Percentiles rank a stretch among this genome's conserved stretches.
Conservation (phyloP, 2,888 invertebrate species). For the Lottia gigantea region DNA sequence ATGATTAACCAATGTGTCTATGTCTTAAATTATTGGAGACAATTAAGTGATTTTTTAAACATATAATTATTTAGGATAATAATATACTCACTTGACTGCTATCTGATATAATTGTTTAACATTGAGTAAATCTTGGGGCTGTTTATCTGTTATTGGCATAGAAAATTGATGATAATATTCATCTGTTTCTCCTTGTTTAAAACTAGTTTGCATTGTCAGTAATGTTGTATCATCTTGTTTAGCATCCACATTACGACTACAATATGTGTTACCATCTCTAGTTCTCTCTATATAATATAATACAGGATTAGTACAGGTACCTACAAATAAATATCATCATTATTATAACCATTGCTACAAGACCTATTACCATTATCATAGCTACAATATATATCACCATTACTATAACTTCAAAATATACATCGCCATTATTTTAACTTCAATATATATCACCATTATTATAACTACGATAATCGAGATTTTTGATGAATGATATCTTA, state of each 20-base stretch:
- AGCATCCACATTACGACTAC: slow-evolving; percentile 67
- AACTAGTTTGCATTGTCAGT: slow-evolving; percentile 66
- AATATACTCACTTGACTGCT: slow-evolving; percentile 33
- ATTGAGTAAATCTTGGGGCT: slow-evolving; percentile 60
- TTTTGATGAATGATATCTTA: too few relatives aligned
- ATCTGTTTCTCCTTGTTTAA: slow-evolving; percentile 57
- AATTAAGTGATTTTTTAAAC: too few relatives aligned
- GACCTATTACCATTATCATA: too few relatives aligned
- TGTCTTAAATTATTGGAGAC: too few relatives aligned
- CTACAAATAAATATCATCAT: slow-evolving; percentile 30
- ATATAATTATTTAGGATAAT: not conserved
- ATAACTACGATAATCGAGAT: too few relatives aligned
- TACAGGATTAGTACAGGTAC: slow-evolving; percentile 60
- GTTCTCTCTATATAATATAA: slow-evolving; percentile 68
- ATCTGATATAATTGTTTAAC: slow-evolving; percentile 41
- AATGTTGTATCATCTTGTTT: slow-evolving; percentile 67
- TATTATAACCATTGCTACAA: too few relatives aligned
- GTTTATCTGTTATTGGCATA: slow-evolving; percentile 66
- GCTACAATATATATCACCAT: too few relatives aligned
- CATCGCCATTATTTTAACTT: too few relatives aligned
- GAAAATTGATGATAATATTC: slow-evolving; percentile 61
- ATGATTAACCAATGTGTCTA: too few relatives aligned
- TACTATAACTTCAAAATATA: too few relatives aligned
- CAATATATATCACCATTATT: too few relatives aligned
- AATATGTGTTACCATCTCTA: slow-evolving; percentile 67